These are phyloP conservation scores for Onychomys torridus DNA, from an alignment of 2,797 vertebrate species.

Conservation along the genomic window DNA sequence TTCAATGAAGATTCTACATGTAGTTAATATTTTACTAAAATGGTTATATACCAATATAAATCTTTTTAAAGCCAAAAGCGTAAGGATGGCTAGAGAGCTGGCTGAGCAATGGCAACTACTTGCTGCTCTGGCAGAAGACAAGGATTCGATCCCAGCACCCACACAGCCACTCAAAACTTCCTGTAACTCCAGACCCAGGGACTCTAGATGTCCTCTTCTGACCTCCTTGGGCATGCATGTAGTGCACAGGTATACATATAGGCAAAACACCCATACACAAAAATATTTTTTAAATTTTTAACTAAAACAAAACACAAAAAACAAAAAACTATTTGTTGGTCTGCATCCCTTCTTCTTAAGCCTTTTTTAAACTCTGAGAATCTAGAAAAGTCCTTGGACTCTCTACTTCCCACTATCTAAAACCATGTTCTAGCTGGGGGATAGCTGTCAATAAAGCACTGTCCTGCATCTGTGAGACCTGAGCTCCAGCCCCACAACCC, in stretches of 20 bases:
- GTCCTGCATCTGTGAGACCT: background rate
- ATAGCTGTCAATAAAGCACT: background rate
- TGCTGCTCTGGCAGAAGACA: background rate
- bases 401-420: background rate
- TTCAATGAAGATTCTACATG: slow-evolving; percentile 22
- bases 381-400: background rate
- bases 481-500: background rate
- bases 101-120: no score
- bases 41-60: slow-evolving; percentile 50
- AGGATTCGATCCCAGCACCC: no score
- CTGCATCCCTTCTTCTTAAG: slow-evolving; percentile 50
- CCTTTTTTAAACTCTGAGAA: slow-evolving; percentile 42
- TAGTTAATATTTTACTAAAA: slow-evolving; percentile 51
- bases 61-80: background rate
- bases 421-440: background rate
- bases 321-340: background rate
- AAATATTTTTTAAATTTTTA: no score
- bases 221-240: background rate
- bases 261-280: background rate
- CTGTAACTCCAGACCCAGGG: background rate
- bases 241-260: background rate
- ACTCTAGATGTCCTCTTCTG: background rate
- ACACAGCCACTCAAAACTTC: background rate
- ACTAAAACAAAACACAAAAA: background rate
- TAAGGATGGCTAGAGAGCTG: no score